Conservation (phyloP, 2,888 invertebrate species). For the Melangyna quadrimaculata region DNA sequence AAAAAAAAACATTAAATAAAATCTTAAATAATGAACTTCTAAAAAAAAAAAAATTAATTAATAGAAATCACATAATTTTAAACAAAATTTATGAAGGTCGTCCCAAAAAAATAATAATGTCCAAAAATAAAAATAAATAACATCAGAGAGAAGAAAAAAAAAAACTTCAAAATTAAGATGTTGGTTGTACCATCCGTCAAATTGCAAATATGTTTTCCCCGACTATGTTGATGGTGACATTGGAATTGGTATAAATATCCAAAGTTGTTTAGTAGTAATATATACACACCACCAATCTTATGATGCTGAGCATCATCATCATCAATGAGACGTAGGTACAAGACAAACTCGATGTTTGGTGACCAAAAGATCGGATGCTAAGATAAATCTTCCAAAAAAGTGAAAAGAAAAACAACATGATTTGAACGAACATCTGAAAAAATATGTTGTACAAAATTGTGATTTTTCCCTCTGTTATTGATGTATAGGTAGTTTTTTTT, state of each 20-base stretch:
- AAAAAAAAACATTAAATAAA: too few relatives aligned
- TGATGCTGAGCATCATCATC: conserved; percentile 33
- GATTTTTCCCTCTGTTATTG: conserved; percentile 24
- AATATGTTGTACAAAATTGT: conserved; percentile 57
- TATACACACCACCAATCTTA: neutral
- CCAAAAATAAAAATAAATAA: neutral
- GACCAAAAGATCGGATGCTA: conserved; percentile 66
- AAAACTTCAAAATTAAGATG: conserved; percentile 59
- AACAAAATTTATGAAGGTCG: conserved; percentile 6
- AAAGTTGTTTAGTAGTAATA: neutral
- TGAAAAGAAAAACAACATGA: conserved; percentile 41
- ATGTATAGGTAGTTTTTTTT: neutral
- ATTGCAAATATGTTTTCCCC: conserved; percentile 45
- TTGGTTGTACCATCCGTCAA: conserved; percentile 64
- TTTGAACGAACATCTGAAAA: conserved; percentile 68
- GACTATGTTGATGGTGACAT: conserved; percentile 2
- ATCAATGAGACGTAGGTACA: conserved; percentile 47
- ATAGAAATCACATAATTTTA: neutral
- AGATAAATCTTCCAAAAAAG: conserved; percentile 51
- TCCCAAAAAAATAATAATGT: neutral
- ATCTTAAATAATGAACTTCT: too few relatives aligned
- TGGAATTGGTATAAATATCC: conserved; percentile 19
- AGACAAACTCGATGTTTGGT: conserved; percentile 29
- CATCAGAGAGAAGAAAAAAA: neutral
- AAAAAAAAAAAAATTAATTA: too few relatives aligned